Conservation (phyloP, 2,113 vertebrate species). For the Nannobrachium achirus region DNA sequence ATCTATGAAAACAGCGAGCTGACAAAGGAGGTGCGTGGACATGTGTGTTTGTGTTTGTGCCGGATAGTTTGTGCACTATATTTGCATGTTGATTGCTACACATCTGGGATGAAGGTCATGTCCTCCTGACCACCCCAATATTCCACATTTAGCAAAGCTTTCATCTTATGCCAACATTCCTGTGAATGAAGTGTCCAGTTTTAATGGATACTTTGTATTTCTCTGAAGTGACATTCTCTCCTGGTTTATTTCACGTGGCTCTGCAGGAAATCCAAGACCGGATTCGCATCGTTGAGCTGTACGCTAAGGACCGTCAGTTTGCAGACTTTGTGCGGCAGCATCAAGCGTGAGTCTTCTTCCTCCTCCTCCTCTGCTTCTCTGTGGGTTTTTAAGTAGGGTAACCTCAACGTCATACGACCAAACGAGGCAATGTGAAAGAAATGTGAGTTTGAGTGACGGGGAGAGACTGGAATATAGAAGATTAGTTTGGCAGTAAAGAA, state of each 20-base stretch:
- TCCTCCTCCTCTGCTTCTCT: conserved; percentile 1
- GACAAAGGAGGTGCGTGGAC: conserved; percentile 86
- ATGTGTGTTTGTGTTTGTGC: conserved; percentile 2
- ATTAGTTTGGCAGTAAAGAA: conserved; percentile 10
- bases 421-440: conserved; percentile 4
- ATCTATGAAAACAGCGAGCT: conserved; percentile 94
- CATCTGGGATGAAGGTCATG: no score
- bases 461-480: conserved; percentile 7
- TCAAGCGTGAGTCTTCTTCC: conserved; percentile 89
- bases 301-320: conserved; percentile 92
- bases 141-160: no score
- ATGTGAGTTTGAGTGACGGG: conserved; percentile 43
- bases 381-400: not conserved
- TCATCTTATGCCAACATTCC: not conserved
- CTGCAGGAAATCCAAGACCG: conserved; percentile 95
- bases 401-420: conserved; percentile 3
- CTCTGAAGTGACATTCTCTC: conserved; percentile 25
- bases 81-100: no score
- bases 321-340: conserved; percentile 92
- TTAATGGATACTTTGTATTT: conserved; percentile 43
- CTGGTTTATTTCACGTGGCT: conserved; percentile 35
- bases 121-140: no score
- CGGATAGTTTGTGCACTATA: not conserved
- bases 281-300: conserved; percentile 94
- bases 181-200: conserved; percentile 10